Conservation (phyloP, 2,888 invertebrate genomes). For the Muschampia plurimacula region DNA sequence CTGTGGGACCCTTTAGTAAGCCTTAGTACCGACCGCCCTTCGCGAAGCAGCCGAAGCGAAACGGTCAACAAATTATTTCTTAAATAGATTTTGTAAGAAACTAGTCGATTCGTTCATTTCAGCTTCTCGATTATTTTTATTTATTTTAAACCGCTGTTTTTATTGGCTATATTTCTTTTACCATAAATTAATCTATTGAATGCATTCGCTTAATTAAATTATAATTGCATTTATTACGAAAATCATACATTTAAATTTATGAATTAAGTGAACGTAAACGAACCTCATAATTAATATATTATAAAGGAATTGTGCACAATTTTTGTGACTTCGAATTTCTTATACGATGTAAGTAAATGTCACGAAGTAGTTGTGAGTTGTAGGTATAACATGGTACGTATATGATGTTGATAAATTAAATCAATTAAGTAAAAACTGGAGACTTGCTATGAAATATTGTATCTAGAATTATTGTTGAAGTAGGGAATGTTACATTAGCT, state of each 20-base stretch:
- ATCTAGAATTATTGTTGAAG: slow-evolving; percentile 71
- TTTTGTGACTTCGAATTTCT: slow-evolving; percentile 75
- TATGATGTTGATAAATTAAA: slow-evolving; percentile 56
- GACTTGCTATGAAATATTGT: slow-evolving; percentile 65
- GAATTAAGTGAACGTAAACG: slow-evolving; percentile 48
- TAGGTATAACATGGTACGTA: slow-evolving; percentile 51
- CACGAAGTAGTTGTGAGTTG: slow-evolving; percentile 59
- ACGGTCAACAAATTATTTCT: slow-evolving; percentile 46
- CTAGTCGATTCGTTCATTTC: slow-evolving; percentile 24
- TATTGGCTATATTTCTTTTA: slow-evolving; percentile 37
- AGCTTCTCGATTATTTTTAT: slow-evolving; percentile 46
- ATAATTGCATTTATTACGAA: slow-evolving; percentile 64
- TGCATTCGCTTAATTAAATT: slow-evolving; percentile 49
- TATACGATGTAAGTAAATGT: slow-evolving; percentile 58
- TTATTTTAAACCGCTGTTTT: slow-evolving; percentile 34
- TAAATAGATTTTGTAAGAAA: slow-evolving; percentile 17
- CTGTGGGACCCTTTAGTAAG: background rate
- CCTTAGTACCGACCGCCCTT: slow-evolving; percentile 2
- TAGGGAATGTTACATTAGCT: slow-evolving; percentile 74
- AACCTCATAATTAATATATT: slow-evolving; percentile 61
- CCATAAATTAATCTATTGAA: slow-evolving; percentile 39
- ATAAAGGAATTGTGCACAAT: slow-evolving; percentile 80
- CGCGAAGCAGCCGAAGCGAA: slow-evolving; percentile 40
- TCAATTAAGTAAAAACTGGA: slow-evolving; percentile 70
- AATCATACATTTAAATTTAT: slow-evolving; percentile 42